Conservation (phyloP, 2,888 invertebrate genomes). For the Eupsilia transversa region DNA sequence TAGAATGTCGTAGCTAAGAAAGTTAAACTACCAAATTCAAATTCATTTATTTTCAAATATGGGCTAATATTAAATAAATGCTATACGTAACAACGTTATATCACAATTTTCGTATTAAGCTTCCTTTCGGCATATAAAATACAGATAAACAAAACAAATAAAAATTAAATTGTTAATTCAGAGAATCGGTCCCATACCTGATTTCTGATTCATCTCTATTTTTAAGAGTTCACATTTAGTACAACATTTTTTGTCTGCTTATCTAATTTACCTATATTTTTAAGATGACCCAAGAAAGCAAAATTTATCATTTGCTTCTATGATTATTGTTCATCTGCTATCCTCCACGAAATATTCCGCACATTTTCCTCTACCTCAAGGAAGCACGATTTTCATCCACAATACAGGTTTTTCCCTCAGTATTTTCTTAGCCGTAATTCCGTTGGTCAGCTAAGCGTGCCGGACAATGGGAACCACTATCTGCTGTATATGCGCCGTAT, state of each 20-base stretch:
- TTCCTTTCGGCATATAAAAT: neutral
- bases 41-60: neutral
- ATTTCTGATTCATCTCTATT: neutral
- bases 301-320: too few relatives aligned
- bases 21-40: neutral
- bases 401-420: constrained; percentile 57
- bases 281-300: neutral
- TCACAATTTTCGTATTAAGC: neutral
- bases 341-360: constrained; percentile 19
- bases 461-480: constrained; percentile 82
- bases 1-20: neutral
- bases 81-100: neutral
- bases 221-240: too few relatives aligned
- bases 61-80: neutral
- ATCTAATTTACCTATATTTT: neutral
- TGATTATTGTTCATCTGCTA: neutral
- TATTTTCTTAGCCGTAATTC: constrained; percentile 74
- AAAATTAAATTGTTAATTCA: neutral
- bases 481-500: constrained; percentile 68
- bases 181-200: neutral
- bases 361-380: constrained; percentile 43
- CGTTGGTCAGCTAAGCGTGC: constrained; percentile 78
- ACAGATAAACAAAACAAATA: neutral
- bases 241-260: too few relatives aligned
- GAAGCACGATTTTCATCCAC: constrained; percentile 60